These are phyloP conservation scores for Caiman crocodilus DNA, from an alignment of 2,797 vertebrate genomes.

Conservation along the genomic window DNA sequence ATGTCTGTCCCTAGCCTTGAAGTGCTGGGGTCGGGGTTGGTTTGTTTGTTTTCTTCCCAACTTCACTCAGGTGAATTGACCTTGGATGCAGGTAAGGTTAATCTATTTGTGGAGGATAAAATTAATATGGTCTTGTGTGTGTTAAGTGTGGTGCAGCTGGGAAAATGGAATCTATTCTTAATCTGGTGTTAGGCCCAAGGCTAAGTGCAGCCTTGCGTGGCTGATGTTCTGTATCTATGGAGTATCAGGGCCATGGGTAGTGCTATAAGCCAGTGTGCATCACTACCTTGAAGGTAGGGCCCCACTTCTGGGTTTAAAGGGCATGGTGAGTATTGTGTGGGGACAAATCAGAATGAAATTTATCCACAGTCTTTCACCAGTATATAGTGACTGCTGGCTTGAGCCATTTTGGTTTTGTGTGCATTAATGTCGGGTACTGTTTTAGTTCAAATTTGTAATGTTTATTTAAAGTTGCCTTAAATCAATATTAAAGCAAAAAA, in stretches of 20 bases:
- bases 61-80: too few species aligned
- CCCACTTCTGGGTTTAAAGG: background rate
- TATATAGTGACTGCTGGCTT: background rate
- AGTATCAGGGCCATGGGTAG: background rate
- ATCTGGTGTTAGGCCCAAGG: background rate
- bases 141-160: background rate
- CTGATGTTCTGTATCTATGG: background rate
- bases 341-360: background rate
- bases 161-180: background rate
- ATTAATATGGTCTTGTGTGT: background rate
- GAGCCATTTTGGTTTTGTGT: background rate
- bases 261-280: background rate
- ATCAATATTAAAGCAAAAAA: background rate
- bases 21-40: too few species aligned
- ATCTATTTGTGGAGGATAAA: background rate
- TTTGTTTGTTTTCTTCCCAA: too few species aligned
- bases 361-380: background rate
- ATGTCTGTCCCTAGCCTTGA: too few species aligned
- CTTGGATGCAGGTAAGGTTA: background rate
- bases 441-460: background rate
- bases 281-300: background rate
- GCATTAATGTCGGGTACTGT: background rate
- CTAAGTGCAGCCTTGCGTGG: background rate
- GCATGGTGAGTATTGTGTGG: background rate
- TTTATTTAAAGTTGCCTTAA: background rate